Evolutionary conservation across 1,140 invertebrate genomes (phyloP), one percentile per base, ranked within the genome.

Genomic region (Dinothrombium tinctorium): DNA sequence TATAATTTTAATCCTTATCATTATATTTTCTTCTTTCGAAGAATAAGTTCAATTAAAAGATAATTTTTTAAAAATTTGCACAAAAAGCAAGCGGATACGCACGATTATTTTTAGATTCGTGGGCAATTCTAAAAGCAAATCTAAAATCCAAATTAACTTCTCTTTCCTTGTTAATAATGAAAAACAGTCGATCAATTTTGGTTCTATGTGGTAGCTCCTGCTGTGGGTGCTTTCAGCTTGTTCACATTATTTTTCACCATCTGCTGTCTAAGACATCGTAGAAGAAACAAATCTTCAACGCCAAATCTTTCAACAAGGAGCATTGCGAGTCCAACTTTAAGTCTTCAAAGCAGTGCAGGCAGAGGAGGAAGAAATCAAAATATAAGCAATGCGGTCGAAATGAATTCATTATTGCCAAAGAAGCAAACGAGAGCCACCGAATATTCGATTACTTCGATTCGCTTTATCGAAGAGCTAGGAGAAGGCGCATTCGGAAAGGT

Each of bases 401-500:
- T 31, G 26, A 31, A 33, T 12, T 32, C 39, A 31, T 22, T 32
- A 12, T 40, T 32, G 24, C 26, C 28, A 1, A 3, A 14, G 14
- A 40, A 40, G 21, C 39, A 40, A 19, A 11, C 37, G 0, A 12
- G 22, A n/a, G 37, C 59, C 5, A 49, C 58, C 24, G 51, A 66
- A 52, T 66, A 63, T 50, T 60, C 74, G 67, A 50, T 84, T 70
- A 61, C 69, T 33, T 76, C 79, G 53, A 75, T 94, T 0, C 66
- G 75, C 43, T 90, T 94, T 53, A 63, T 89, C 25, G 81, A 94
- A 57, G 87, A 94, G 58, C 60, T 96, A 2, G 87, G 87, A 25
- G 86, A 95, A 65, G 87, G 87, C 20, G 82, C 84, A 35, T 96
- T 92, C 63, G 89, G 87, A 65, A 82, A 89, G 66, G 81, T 86